These are phyloP conservation scores for Leucophenga maculata DNA, from an alignment of 2,888 invertebrate species.

Conservation along the genomic window DNA sequence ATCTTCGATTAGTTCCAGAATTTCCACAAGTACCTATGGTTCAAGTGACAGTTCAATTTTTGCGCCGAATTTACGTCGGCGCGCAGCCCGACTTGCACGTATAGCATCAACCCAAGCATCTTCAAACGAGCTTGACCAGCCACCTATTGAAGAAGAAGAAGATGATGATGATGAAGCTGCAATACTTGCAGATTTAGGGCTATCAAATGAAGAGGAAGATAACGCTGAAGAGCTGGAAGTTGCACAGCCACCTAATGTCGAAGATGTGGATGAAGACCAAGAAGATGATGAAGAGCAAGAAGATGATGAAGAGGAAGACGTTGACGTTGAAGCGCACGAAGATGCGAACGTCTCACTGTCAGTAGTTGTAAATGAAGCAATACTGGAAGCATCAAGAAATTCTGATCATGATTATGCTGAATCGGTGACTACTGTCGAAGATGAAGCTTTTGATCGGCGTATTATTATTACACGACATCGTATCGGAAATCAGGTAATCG, in stretches of 20 bases:
- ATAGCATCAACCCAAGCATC: slow-evolving; percentile 10
- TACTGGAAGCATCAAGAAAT: not conserved
- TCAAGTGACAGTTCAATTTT: slow-evolving; percentile 3
- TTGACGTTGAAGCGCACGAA: too few species aligned
- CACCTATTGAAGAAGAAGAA: not conserved
- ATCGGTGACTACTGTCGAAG: too few species aligned
- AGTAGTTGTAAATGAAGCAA: not conserved
- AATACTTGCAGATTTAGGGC: too few species aligned
- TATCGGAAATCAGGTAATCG: too few species aligned
- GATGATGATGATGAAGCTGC: not conserved
- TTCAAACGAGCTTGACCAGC: not conserved
- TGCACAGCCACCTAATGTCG: too few species aligned
- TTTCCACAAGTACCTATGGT: not conserved
- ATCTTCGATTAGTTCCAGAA: too few species aligned
- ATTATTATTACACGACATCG: too few species aligned
- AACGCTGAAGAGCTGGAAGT: not conserved
- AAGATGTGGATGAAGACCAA: slow-evolving; percentile 2
- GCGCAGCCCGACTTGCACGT: not conserved
- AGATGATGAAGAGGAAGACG: not conserved
- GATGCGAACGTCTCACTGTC: too few species aligned
- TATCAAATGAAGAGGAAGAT: not conserved
- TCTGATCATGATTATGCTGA: slow-evolving; percentile 14
- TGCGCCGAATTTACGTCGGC: slow-evolving; percentile 2
- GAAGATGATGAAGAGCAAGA: not conserved
- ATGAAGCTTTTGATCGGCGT: too few species aligned